These are phyloP conservation scores for Holothuria leucospilota DNA, from an alignment of 53 echinoderm and acorn worm genomes.

Conservation along the genomic window DNA sequence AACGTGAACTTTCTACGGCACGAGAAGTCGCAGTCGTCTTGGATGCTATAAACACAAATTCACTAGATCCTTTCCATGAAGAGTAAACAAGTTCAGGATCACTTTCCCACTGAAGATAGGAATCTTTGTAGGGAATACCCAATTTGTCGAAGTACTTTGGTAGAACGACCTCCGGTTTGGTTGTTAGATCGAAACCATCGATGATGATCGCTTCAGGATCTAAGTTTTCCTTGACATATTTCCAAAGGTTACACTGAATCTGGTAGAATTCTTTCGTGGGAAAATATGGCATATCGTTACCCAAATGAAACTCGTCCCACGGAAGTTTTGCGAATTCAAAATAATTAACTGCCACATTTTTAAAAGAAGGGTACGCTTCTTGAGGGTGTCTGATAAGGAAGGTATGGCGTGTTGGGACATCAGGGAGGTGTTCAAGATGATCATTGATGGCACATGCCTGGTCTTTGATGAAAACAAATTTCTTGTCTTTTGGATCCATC, in stretches of 20 bases:
- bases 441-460: background rate
- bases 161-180: constrained; percentile 1
- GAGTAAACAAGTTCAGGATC: background rate
- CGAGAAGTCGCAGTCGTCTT: background rate
- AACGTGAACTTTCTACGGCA: background rate
- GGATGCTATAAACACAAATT: background rate
- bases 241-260: background rate
- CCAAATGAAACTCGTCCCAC: background rate
- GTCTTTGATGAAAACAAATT: background rate
- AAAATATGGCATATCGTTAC: background rate
- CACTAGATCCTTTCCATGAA: background rate
- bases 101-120: constrained; percentile 19
- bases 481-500: background rate
- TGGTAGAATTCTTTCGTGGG: background rate
- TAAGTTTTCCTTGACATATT: constrained; percentile 19
- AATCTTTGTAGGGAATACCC: constrained; percentile 8
- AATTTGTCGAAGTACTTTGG: constrained; percentile 11
- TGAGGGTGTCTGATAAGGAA: constrained; percentile 16
- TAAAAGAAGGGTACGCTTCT: background rate
- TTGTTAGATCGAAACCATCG: constrained; percentile 11
- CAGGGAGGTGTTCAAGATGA: background rate
- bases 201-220: constrained; percentile 31
- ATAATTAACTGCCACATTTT: background rate
- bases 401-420: constrained; percentile 3
- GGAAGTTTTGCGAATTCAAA: background rate